phyloP scores from a whole-genome alignment of 2,113 vertebrate species.

The Pogonocichla stellata region DNA sequence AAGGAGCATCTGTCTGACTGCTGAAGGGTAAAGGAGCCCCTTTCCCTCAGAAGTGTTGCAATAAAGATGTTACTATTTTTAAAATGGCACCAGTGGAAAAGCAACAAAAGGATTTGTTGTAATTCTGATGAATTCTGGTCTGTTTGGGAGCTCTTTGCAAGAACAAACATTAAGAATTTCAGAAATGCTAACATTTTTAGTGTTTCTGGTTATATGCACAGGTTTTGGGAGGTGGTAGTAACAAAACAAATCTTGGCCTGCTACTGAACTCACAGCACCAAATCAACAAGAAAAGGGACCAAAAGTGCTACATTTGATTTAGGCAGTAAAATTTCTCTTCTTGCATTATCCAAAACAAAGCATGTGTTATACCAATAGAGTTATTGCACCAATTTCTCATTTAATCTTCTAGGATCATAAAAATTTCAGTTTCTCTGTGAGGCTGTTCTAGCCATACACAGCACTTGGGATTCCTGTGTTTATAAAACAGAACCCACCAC shows the following conservation, averaged over 20 bases:
- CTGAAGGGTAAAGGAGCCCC: background rate
- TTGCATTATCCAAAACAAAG: background rate
- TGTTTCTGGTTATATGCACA: background rate
- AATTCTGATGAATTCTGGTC: background rate
- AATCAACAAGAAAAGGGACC: background rate
- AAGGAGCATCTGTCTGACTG: background rate
- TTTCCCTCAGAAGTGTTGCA: background rate
- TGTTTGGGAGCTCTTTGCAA: background rate
- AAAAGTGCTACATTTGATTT: background rate
- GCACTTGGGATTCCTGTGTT: background rate
- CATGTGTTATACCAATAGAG: background rate
- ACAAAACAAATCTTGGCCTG: background rate
- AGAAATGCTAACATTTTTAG: constrained; percentile 8
- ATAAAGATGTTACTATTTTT: constrained; percentile 24
- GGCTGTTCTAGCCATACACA: background rate
- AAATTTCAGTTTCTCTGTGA: background rate
- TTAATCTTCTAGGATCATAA: background rate
- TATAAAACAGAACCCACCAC: background rate
- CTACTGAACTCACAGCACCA: background rate
- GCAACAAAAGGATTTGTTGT: background rate
- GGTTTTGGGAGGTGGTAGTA: background rate
- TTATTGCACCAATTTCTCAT: background rate
- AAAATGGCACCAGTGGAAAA: constrained; percentile 3
- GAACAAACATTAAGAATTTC: background rate
- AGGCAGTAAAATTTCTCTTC: background rate